These are phyloP conservation scores for Nothoprocta perdicaria DNA, from an alignment of 2,113 vertebrate species.

Conservation along the genomic window DNA sequence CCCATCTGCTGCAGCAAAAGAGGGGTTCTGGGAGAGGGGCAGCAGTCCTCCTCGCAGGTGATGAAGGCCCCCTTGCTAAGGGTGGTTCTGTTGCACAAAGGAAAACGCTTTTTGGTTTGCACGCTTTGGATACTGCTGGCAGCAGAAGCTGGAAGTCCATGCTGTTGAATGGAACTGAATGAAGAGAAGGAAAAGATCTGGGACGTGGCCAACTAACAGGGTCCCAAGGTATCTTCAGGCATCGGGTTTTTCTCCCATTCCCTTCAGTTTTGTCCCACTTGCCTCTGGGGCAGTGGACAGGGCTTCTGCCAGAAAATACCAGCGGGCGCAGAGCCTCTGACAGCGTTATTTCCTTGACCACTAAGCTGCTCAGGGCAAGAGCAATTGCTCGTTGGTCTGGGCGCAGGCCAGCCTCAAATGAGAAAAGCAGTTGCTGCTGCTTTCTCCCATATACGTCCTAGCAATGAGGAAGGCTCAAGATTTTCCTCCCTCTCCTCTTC, in stretches of 20 bases:
- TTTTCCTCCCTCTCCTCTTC: too few relatives aligned
- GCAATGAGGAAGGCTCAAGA: not conserved
- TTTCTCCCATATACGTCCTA: not conserved
- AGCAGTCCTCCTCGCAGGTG: not conserved
- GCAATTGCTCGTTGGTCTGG: not conserved
- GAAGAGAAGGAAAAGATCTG: not conserved
- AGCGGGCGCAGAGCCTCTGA: not conserved
- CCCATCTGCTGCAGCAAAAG: not conserved
- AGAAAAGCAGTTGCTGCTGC: not conserved
- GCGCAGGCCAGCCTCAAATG: not conserved
- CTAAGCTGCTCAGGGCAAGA: not conserved
- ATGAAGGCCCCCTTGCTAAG: not conserved
- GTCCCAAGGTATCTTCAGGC: not conserved
- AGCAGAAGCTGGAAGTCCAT: not conserved
- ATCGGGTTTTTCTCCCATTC: not conserved
- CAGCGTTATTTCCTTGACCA: not conserved
- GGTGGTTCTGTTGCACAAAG: not conserved
- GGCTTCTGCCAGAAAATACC: not conserved
- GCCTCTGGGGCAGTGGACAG: not conserved
- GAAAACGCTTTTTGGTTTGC: not conserved
- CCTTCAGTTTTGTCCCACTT: not conserved
- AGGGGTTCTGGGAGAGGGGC: not conserved
- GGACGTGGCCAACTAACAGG: not conserved
- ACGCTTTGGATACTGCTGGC: not conserved
- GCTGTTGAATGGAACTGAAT: not conserved